These are phyloP conservation scores for Zosterops japonicus DNA, from an alignment of 2,113 vertebrate species.

Conservation along the genomic window DNA sequence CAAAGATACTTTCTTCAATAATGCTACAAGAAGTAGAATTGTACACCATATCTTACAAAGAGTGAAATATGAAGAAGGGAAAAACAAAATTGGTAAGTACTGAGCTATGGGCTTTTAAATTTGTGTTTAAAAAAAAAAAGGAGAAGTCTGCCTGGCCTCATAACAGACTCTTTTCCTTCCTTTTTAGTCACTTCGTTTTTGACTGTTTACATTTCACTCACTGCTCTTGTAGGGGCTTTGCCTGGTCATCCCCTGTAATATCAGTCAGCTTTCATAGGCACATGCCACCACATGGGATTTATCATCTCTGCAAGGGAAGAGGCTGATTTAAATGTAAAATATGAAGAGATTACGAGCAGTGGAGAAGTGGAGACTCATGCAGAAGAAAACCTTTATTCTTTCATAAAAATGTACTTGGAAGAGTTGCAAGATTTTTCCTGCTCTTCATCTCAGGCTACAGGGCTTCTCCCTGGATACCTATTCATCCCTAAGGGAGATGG, in stretches of 20 bases:
- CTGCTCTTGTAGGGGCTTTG: background rate
- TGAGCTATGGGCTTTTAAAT: background rate
- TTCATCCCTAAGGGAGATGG: background rate
- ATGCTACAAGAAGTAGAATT: slow-evolving; percentile 92
- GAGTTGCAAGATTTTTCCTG: background rate
- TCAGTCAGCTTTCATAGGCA: background rate
- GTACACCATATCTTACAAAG: slow-evolving; percentile 94
- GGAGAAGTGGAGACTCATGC: background rate
- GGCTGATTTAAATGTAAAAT: background rate
- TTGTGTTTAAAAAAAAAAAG: background rate
- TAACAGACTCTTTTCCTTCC: background rate
- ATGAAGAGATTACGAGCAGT: background rate
- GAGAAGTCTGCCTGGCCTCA: background rate
- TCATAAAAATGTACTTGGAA: background rate
- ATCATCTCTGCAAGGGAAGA: background rate
- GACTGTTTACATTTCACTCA: background rate
- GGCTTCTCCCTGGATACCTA: background rate
- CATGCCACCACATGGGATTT: background rate
- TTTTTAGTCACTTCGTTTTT: background rate
- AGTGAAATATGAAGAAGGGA: slow-evolving; percentile 94
- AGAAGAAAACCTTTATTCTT: background rate
- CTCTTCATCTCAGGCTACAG: background rate
- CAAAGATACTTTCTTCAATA: slow-evolving; percentile 96
- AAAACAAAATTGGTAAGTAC: slow-evolving; percentile 92
- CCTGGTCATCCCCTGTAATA: background rate